Evolutionary conservation across 2,797 vertebrate species (phyloP).

Genomic region (Anolis apletophallus): DNA sequence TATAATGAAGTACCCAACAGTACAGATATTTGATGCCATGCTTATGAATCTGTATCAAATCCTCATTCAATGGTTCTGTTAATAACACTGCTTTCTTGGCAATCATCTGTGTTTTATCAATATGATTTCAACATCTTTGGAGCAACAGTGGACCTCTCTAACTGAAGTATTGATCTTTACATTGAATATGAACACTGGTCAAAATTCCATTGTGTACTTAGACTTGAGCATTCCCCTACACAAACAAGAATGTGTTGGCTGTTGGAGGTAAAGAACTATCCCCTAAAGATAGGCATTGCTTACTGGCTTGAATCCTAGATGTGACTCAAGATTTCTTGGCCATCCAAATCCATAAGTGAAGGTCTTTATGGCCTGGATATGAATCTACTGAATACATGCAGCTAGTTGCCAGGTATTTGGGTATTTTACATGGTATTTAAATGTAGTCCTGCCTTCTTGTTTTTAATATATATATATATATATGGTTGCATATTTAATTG

Average conservation of each 20-base stretch:
- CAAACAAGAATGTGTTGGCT: background rate
- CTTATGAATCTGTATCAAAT: too few species aligned
- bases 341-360: background rate
- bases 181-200: background rate
- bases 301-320: background rate
- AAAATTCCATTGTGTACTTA: background rate
- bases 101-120: too few species aligned
- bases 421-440: background rate
- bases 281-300: background rate
- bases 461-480: background rate
- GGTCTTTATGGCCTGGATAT: background rate
- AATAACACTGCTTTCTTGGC: too few species aligned
- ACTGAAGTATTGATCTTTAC: background rate
- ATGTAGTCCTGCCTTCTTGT: background rate
- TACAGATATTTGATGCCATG: too few species aligned
- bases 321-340: background rate
- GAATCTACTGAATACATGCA: background rate
- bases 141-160: too few species aligned
- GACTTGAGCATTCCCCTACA: background rate
- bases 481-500: slow-evolving; percentile 24
- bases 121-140: too few species aligned
- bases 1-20: too few species aligned
- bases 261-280: background rate
- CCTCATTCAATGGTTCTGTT: too few species aligned
- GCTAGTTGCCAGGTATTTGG: background rate